Conservation (phyloP, 1,140 invertebrate genomes). For the Ephestia elutella region DNA sequence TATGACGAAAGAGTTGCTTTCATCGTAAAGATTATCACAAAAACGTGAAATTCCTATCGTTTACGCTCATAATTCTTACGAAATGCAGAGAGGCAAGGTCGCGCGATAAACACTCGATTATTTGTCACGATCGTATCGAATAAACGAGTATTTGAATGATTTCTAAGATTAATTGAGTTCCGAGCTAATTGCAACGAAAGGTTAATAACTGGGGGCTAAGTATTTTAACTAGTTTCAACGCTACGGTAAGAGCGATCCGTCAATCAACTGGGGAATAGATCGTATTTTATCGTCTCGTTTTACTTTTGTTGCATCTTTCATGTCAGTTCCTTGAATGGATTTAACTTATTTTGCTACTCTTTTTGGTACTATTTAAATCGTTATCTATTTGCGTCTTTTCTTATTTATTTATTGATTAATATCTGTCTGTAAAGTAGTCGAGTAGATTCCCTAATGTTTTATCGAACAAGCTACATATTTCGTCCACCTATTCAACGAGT, state of each 20-base stretch:
- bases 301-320: neutral
- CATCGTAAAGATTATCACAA: constrained; percentile 10
- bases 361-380: neutral
- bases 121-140: constrained; percentile 6
- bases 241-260: neutral
- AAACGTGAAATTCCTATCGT: constrained; percentile 6
- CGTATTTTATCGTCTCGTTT: neutral
- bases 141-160: neutral
- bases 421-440: no score
- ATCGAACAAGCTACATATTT: no score
- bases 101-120: constrained; percentile 5
- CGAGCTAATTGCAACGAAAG: constrained; percentile 4
- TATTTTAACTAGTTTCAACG: constrained; percentile 5
- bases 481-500: no score
- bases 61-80: neutral
- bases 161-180: constrained; percentile 6
- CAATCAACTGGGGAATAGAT: neutral
- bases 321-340: neutral
- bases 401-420: no score
- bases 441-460: no score
- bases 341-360: neutral
- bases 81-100: constrained; percentile 4
- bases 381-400: neutral
- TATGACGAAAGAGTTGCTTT: neutral
- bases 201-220: constrained; percentile 6